Evolutionary conservation across 1,140 invertebrate species (phyloP), one percentile per base, ranked within the genome.

Genomic region (Mya arenaria): DNA sequence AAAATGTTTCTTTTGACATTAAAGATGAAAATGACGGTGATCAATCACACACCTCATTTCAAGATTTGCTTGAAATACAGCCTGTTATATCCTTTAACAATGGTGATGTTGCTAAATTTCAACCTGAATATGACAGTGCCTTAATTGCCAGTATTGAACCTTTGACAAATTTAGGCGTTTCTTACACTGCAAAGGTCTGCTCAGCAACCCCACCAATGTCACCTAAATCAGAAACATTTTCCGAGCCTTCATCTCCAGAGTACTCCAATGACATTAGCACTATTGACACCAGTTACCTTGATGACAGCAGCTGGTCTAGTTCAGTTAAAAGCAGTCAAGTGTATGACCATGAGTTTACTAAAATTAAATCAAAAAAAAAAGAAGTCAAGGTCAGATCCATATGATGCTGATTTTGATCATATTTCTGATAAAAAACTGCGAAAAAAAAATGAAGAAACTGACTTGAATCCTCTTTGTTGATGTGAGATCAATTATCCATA

Each of bases 381-480:
- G 8, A 52, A 66, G 39, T 5, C 25, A 17, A 66, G 37, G 56
- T 4, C 32, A 8, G 30, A 41, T 52, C 74, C 74, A 23, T 78
- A 78, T 55, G 62, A 65, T 66, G 37, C 28, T 8, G 39, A 65
- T 52, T 10, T 41, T 17, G 39, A 34, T 10, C 2, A 8, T 32
- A 23, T 72, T 41, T 60, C 32, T 44, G 55, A 71, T 32, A 80
- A 71, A 62, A 55, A 62, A 30, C 95, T 95, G 4, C 94, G 97
- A 13, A 98, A 98, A 92, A 98, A 97, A 92, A 96, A n/a, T n/a
- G n/a, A n/a, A n/a, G n/a, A n/a, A n/a, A n/a, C n/a, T n/a, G n/a
- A n/a, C n/a, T n/a, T n/a, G n/a, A n/a, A n/a, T n/a, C n/a, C n/a
- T n/a, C n/a, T n/a, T n/a, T n/a, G n/a, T n/a, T n/a, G n/a, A n/a